Evolutionary conservation across 2,113 vertebrate genomes (phyloP).

Genomic region (Ctenomys sociabilis): DNA sequence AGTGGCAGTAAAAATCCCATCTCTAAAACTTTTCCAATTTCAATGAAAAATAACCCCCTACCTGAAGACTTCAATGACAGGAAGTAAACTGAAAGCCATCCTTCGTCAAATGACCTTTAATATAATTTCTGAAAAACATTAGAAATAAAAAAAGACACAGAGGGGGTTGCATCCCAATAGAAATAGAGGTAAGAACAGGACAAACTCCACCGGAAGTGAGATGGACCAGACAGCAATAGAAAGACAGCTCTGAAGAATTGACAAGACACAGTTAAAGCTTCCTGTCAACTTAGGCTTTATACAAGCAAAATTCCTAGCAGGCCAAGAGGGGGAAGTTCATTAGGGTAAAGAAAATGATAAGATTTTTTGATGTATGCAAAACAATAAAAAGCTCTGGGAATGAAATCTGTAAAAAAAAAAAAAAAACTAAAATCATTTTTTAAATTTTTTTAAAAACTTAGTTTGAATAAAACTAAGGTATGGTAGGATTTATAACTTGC

Average conservation of each 20-base stretch:
- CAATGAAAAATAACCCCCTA: neutral
- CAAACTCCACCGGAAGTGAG: neutral
- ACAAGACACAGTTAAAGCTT: neutral
- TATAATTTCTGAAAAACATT: neutral
- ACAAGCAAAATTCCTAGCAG: neutral
- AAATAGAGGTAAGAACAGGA: neutral
- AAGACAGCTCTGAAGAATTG: neutral
- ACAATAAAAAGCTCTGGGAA: constrained; percentile 4
- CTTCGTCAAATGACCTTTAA: neutral
- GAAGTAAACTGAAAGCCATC: neutral
- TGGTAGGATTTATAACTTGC: neutral
- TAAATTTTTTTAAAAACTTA: neutral
- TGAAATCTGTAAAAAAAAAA: neutral
- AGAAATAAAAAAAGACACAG: neutral
- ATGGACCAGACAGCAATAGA: neutral
- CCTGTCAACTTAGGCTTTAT: neutral
- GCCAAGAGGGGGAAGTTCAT: neutral
- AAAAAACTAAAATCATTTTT: neutral
- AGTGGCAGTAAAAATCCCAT: neutral
- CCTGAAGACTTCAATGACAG: neutral
- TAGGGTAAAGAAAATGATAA: neutral
- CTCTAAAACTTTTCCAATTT: neutral
- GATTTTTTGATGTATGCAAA: neutral
- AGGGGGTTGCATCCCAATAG: neutral
- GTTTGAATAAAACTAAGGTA: neutral